A percentile compares a stretch with the other conserved stretches of the same genome.
Evolutionary conservation across 2,888 invertebrate species (phyloP).

Genomic region (Mimas tiliae): DNA sequence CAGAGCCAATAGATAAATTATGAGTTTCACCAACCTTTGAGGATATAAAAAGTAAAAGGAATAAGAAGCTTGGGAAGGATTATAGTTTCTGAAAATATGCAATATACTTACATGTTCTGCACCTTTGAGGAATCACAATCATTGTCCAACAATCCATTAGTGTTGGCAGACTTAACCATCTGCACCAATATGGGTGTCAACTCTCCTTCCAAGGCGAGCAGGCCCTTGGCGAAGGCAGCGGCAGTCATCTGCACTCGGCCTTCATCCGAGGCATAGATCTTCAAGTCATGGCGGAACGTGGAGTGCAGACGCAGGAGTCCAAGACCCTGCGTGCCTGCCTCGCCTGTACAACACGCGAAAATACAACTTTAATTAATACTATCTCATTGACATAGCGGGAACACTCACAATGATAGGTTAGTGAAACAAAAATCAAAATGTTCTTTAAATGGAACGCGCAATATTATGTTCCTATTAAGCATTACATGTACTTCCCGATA

Average conservation of each 20-base stretch:
- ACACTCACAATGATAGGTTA: constrained; percentile 12
- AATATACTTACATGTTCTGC: constrained; percentile 93
- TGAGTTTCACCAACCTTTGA: not conserved
- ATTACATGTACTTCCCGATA: not conserved
- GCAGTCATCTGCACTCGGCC: constrained; percentile 99
- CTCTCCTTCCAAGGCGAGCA: constrained; percentile 98
- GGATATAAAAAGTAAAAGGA: too few species aligned
- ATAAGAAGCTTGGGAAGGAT: too few species aligned
- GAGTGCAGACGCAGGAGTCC: constrained; percentile 97
- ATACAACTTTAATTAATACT: not conserved
- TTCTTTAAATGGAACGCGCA: constrained; percentile 7
- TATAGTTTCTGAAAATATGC: not conserved
- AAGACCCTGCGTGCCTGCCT: constrained; percentile 97
- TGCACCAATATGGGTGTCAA: constrained; percentile 99
- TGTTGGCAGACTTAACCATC: constrained; percentile 99
- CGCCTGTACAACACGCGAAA: constrained; percentile 77
- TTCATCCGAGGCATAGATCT: constrained; percentile 99
- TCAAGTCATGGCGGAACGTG: constrained; percentile 99
- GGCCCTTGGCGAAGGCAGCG: constrained; percentile 99
- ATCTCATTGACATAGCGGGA: not conserved
- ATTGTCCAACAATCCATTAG: constrained; percentile 98
- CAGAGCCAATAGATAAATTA: too few species aligned
- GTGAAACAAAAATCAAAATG: constrained; percentile 4
- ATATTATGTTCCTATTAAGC: constrained; percentile 6
- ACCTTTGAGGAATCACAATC: constrained; percentile 98